A percentile compares a stretch with the other conserved stretches of the same genome.
Evolutionary conservation across 2,797 vertebrate species (phyloP).

Genomic region (Tauraco hartlaubi): DNA sequence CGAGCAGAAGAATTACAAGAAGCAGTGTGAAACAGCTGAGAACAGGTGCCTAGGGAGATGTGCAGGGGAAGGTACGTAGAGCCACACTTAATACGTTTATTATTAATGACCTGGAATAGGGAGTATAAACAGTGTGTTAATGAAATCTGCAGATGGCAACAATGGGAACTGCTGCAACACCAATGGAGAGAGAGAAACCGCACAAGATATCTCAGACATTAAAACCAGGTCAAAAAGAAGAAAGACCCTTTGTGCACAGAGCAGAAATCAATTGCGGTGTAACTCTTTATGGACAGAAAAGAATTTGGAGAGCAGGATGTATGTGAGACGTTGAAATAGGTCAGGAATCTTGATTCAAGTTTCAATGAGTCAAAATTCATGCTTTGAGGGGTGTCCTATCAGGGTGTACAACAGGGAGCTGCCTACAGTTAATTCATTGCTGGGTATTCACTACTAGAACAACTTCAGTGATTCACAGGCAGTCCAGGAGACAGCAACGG

Average conservation of each 20-base stretch:
- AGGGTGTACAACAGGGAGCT: background rate
- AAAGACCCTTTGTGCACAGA: background rate
- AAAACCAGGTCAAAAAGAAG: conserved; percentile 4
- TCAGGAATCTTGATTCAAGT: background rate
- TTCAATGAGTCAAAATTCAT: background rate
- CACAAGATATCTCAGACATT: background rate
- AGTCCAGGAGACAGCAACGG: background rate
- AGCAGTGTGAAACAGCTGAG: conserved; percentile 12
- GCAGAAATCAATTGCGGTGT: background rate
- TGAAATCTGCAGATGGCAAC: conserved; percentile 66
- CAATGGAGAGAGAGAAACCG: background rate
- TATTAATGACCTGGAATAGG: conserved; percentile 51
- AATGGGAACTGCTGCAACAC: conserved; percentile 14
- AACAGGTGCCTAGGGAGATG: conserved; percentile 51
- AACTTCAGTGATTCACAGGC: background rate
- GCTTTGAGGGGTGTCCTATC: background rate
- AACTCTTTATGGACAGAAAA: background rate
- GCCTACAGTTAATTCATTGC: background rate
- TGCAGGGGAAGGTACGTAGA: conserved; percentile 8
- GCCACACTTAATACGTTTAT: conserved; percentile 34
- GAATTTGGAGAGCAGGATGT: background rate
- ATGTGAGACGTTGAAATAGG: rapidly evolving
- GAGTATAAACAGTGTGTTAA: conserved; percentile 41
- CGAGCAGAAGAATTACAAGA: conserved; percentile 19
- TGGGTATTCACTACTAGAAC: background rate